Evolutionary conservation across 1,140 invertebrate species (phyloP).

Genomic region (Drosophila sp.): DNA sequence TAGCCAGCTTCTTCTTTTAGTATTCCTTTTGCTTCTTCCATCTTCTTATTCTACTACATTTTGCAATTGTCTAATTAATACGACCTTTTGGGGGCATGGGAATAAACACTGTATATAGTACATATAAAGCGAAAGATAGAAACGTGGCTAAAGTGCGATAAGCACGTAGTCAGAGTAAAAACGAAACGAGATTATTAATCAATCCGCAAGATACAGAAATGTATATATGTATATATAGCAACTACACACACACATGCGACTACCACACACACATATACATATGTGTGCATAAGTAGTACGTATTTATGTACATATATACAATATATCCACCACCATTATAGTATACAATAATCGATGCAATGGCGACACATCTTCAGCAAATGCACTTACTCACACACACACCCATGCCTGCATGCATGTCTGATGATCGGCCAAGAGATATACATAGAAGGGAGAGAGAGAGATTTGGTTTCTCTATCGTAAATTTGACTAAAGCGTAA

Average conservation of each 20-base stretch:
- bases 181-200: slow-evolving; percentile 79
- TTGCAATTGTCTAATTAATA: slow-evolving; percentile 73
- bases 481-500: slow-evolving; percentile 77
- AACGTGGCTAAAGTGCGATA: slow-evolving; percentile 72
- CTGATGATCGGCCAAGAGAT: slow-evolving; percentile 38
- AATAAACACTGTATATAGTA: neutral
- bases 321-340: slow-evolving; percentile 34
- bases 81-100: slow-evolving; percentile 58
- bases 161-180: slow-evolving; percentile 70
- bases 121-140: slow-evolving; percentile 65
- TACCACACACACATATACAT: neutral
- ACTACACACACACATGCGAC: neutral
- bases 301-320: slow-evolving; percentile 24
- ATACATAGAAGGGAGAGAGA: slow-evolving; percentile 24
- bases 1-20: neutral
- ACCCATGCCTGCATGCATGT: slow-evolving; percentile 25
- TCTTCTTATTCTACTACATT: slow-evolving; percentile 11
- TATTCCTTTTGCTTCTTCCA: neutral
- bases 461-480: slow-evolving; percentile 44
- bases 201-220: slow-evolving; percentile 74
- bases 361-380: slow-evolving; percentile 72
- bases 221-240: neutral
- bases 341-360: slow-evolving; percentile 55
- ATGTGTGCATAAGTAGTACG: slow-evolving; percentile 11
- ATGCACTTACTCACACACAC: slow-evolving; percentile 48